phyloP scores from a whole-genome alignment of 2,113 vertebrate species.

The Tursiops truncatus region DNA sequence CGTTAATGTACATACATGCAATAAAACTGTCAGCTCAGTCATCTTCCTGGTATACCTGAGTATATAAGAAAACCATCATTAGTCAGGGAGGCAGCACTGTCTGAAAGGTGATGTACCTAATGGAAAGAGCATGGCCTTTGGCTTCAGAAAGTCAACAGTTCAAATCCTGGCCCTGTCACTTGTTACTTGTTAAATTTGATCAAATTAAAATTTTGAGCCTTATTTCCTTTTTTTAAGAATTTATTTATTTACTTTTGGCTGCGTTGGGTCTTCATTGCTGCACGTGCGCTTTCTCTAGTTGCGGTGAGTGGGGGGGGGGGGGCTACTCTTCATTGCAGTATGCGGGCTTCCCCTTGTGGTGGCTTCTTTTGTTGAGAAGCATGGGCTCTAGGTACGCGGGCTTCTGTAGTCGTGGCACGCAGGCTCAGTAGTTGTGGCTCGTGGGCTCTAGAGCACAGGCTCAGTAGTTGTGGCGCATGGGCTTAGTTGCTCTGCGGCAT shows the following conservation, averaged over 20 bases:
- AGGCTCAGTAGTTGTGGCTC: too few relatives aligned
- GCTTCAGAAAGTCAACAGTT: not conserved
- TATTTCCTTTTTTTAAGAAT: not conserved
- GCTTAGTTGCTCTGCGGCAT: too few relatives aligned
- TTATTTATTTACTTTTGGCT: too few relatives aligned
- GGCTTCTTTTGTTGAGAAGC: too few relatives aligned
- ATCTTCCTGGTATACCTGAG: constrained; percentile 44
- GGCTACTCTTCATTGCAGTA: too few relatives aligned
- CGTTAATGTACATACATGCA: constrained; percentile 69
- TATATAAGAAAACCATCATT: not conserved
- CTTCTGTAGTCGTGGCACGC: too few relatives aligned
- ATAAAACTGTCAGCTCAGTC: constrained; percentile 69
- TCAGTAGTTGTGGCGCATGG: too few relatives aligned
- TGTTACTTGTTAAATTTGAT: not conserved
- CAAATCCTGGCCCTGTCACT: not conserved
- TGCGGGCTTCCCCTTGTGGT: too few relatives aligned
- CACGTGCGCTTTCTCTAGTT: too few relatives aligned
- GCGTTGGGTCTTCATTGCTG: too few relatives aligned
- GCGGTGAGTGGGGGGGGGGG: too few relatives aligned
- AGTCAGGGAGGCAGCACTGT: constrained; percentile 27
- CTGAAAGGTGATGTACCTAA: not conserved
- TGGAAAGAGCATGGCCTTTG: not conserved
- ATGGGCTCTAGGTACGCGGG: fast-evolving
- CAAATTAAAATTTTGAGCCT: not conserved
- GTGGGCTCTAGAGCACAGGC: too few relatives aligned